Evolutionary conservation across 2,888 invertebrate genomes (phyloP), one percentile per base, ranked within the genome.

Genomic region (Matsumyia berberina): DNA sequence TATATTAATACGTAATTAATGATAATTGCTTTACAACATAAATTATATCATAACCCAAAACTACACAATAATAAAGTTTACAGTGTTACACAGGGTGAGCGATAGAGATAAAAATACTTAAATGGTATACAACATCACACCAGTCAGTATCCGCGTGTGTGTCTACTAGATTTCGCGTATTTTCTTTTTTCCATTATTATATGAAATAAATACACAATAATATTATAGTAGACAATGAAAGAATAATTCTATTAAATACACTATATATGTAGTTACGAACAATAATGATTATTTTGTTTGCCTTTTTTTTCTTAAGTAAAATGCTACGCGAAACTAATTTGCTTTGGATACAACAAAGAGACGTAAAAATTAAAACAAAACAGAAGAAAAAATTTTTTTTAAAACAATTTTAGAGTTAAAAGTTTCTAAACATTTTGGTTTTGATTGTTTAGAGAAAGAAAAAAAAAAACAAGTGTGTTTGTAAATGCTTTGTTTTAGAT

Each of bases 41-140:
- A 82, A 77, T 78, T 62, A 73, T 37, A 35, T 15, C 8, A 39
- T 51, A 67, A 51, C 31, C 49, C 31, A 64, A 58, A 29, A 49
- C 46, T 49, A 49, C 12, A 60, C 29, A 62, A 19, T 72, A 46
- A 69, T 64, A 57, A 24, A 81, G 66, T 57, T 64, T 66, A 60
- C 8, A 62, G 46, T 49, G 55, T 79, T 79, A 64, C 33, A 72
- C 55, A 35, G 66, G 44, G 73, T 66, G 70, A 77, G 70, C 67
- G 67, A 57, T 67, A 79, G 31, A 58, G 69, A 31, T 74, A 73
- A 64, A 76, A 83, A 83, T 83, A 83, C 83, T 83, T 79, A 79
- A 73, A 57, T 78, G 83, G 79, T 78, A 79, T 51, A 81, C 78
- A 74, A 66, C 55, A 58, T 73, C 44, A 58, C 60, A 76, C 66